Base-by-base conservation (phyloP, 2,797 vertebrate genomes). In the Rachycentron canadum region DNA sequence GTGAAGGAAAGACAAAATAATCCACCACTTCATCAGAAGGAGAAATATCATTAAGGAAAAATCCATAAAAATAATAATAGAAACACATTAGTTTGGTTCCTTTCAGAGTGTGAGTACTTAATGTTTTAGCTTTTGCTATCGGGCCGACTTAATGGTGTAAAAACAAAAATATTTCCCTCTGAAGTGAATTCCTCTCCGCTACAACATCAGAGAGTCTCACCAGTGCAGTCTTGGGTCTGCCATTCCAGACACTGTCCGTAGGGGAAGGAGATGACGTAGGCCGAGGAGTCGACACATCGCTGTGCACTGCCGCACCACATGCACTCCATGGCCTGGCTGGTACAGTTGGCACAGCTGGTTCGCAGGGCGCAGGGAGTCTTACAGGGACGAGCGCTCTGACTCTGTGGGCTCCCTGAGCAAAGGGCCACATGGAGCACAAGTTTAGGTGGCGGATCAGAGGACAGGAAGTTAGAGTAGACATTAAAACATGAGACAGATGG, bases 221-320 rank as follows among this genome's bases (percentile, higher is more conserved):
- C 92, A 0, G 66, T 32, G 28, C 92, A 93, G 72, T 91, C 91
- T 61, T 92, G 91, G 1, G 98, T 99, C 83, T 98, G 97, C 98
- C 98, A 99, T 92, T 99, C 97, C 74, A 98, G 95, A 79, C 98
- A 99, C 89, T 99, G 98, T 5, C 98, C 98, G 0, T 98, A 99
- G 0, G 98, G 98, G 71, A 99, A 99, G 68, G 97, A 99, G 91
- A 98, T 95, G 64, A 98, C 96, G 28, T 99, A 99, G 0, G 98
- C 97, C 0, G 97, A 97, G 32, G 98, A 97, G 92, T 99, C 97
- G 2, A 99, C 97, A 0, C 98, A 99, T 1, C 97, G 95, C 41
- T 93, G 95, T 0, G 96, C 95, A 26, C 96, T 98, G 88, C 96
- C 93, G 45, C 98, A 99, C 98, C 98, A 99, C 97, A 99, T 99